Conservation (phyloP, 2,113 vertebrate genomes). For the human (Homo sapiens) region DNA sequence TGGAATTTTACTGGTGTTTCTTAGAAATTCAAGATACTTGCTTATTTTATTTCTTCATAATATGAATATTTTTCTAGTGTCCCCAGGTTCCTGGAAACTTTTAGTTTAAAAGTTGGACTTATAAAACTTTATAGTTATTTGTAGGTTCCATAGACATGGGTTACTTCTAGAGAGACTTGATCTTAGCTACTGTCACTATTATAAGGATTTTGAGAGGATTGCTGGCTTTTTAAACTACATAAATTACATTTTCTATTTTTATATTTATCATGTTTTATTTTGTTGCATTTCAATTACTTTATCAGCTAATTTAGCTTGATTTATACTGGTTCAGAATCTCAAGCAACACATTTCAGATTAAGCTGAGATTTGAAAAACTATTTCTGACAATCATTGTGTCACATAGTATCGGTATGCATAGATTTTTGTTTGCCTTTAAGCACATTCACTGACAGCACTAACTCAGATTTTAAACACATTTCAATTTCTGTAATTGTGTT, state of each 20-base stretch:
- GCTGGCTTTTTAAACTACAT: not conserved
- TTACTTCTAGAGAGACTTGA: not conserved
- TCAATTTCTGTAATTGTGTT: not conserved
- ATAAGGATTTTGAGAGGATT: not conserved
- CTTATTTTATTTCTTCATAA: not conserved
- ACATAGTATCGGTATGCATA: not conserved
- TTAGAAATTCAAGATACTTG: conserved; percentile 42
- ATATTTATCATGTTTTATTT: conserved; percentile 5
- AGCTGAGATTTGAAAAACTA: not conserved
- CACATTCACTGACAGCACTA: not conserved
- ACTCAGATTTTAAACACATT: conserved; percentile 36
- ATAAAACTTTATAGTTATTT: conserved; percentile 25
- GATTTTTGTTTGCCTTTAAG: conserved; percentile 15
- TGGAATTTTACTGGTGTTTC: not conserved
- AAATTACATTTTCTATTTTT: conserved; percentile 41
- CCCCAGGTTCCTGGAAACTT: conserved; percentile 34
- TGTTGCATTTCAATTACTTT: conserved; percentile 27
- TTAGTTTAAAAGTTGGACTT: not conserved
- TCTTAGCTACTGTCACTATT: not conserved
- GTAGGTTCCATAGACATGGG: not conserved
- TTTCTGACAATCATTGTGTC: not conserved
- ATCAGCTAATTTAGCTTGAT: not conserved
- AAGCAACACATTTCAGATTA: not conserved
- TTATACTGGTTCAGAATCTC: not conserved
- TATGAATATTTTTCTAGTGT: not conserved